These are phyloP conservation scores for Enteromius afrohamiltoni DNA, from an alignment of 2,797 vertebrate species.

Conservation along the genomic window DNA sequence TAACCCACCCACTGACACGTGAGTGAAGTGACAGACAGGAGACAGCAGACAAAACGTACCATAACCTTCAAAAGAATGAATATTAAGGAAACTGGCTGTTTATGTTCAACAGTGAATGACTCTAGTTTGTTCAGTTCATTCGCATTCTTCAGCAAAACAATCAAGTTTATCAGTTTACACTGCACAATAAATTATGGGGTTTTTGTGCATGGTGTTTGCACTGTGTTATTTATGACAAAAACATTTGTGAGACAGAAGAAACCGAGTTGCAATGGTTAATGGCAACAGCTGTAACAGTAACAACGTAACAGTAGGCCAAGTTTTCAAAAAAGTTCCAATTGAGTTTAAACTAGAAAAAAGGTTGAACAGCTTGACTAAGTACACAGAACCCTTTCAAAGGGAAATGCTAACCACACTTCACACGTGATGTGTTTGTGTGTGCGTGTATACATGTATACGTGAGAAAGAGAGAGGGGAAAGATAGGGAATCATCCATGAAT, in stretches of 20 bases:
- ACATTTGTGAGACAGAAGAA: background rate
- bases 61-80: background rate
- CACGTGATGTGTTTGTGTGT: background rate
- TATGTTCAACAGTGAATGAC: background rate
- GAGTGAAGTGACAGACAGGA: background rate
- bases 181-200: background rate
- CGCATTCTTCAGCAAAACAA: background rate
- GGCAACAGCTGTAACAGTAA: background rate
- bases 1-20: background rate
- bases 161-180: background rate
- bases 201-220: background rate
- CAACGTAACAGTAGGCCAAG: background rate
- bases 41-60: background rate
- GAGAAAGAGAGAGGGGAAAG: background rate
- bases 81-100: background rate
- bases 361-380: background rate
- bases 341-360: background rate
- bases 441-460: background rate
- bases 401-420: background rate
- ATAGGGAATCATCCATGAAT: conserved; percentile 9
- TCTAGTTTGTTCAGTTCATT: background rate
- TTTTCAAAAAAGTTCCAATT: background rate
- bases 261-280: background rate
- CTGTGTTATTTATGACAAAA: background rate
- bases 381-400: background rate